A percentile compares a stretch with the other conserved stretches of the same genome.
These are phyloP conservation scores for Trichoplusia ni DNA, from an alignment of 1,140 invertebrate genomes.

Conservation along the genomic window DNA sequence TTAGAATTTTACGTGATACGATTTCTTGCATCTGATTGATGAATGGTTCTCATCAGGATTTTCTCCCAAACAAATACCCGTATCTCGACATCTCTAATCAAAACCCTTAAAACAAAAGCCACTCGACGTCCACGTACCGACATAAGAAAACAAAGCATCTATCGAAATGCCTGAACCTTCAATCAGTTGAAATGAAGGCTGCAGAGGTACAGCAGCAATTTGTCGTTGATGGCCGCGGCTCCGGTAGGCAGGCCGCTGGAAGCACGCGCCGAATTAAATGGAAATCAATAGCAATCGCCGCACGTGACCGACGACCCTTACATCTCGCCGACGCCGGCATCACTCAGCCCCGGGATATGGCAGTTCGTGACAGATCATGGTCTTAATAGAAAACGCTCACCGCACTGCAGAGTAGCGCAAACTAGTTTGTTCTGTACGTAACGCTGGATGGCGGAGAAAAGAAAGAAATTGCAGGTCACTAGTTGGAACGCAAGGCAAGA, in stretches of 20 bases:
- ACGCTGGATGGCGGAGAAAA: not conserved
- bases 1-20: too few species aligned
- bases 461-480: too few species aligned
- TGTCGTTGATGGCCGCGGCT: constrained; percentile 48
- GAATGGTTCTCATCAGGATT: too few species aligned
- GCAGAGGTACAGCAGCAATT: constrained; percentile 53
- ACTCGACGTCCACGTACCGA: not conserved
- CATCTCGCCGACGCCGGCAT: constrained; percentile 47
- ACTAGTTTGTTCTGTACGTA: not conserved
- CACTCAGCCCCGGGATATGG: constrained; percentile 12
- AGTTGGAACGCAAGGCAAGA: too few species aligned
- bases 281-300: constrained; percentile 73
- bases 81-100: not conserved
- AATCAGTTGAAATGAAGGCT: constrained; percentile 64
- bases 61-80: too few species aligned
- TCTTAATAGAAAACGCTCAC: constrained; percentile 24
- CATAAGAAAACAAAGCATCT: constrained; percentile 13
- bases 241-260: constrained; percentile 42
- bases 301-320: constrained; percentile 68
- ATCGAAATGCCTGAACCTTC: constrained; percentile 43
- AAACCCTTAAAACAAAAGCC: not conserved
- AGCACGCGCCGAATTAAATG: constrained; percentile 78
- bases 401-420: not conserved
- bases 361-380: constrained; percentile 27
- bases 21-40: too few species aligned